Percentiles rank a stretch among this genome's conserved stretches.
Conservation (phyloP, 2,113 vertebrate genomes). For the Microcebus murinus region DNA sequence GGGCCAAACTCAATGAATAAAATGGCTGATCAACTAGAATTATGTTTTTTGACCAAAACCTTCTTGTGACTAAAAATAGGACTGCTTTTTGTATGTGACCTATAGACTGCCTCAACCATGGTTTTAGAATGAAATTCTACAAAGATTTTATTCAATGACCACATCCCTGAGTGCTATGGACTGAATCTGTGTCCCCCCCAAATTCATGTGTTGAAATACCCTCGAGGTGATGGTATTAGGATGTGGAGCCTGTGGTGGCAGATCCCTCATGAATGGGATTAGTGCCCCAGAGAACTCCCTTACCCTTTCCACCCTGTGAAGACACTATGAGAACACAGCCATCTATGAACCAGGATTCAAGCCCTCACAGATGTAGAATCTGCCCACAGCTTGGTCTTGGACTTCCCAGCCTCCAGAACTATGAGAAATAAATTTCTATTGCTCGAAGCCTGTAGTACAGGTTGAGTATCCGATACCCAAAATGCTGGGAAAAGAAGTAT, state of each 20-base stretch:
- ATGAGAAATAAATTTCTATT: not conserved
- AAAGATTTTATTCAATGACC: not conserved
- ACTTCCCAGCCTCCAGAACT: not conserved
- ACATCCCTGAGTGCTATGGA: not conserved
- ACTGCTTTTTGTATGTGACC: not conserved
- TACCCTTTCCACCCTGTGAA: not conserved
- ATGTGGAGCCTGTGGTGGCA: not conserved
- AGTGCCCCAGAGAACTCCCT: not conserved
- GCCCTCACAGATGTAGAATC: not conserved
- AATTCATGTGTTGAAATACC: not conserved
- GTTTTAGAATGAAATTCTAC: constrained; percentile 6
- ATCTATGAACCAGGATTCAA: not conserved
- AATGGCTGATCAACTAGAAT: not conserved
- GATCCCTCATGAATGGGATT: not conserved
- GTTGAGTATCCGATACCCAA: not conserved
- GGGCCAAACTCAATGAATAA: not conserved
- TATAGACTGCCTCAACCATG: not conserved
- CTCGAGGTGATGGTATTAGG: not conserved
- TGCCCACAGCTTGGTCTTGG: not conserved
- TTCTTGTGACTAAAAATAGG: not conserved
- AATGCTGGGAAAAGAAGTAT: not conserved
- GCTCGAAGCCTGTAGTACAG: not conserved
- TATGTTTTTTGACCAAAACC: constrained; percentile 1
- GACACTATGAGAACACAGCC: not conserved
- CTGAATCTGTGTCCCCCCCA: not conserved